Base-by-base conservation (phyloP, 2,113 vertebrate genomes). In the Maccullochella peelii region DNA sequence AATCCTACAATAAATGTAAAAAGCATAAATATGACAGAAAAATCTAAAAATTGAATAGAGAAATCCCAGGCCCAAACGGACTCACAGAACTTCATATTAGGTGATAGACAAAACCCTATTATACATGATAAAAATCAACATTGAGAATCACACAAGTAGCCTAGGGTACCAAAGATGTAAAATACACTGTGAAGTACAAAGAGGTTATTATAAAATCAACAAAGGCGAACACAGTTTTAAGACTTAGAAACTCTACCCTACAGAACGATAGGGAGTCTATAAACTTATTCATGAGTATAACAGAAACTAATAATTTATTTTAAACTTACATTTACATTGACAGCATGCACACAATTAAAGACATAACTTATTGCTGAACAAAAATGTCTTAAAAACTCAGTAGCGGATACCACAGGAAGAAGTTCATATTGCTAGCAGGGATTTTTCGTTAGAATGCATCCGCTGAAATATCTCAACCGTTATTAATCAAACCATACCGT, bases 401-500 rank as follows among this genome's bases (percentile, higher is more conserved):
- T 2, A 1, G 12, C 5, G 8, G 27, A 49, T 0, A 77, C 16
- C 30, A 83, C 12, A 30, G 27, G 1, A 20, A 55, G 42, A 70
- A 30, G 14, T 21, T 65, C 20, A 36, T 21, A 8, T 50, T 36
- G 36, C n/a, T 14, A 52, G 14, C 6, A 36, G 14, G 21, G 8
- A 5, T 30, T 67, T 42, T 57, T 33, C 3, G 0, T 73, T 18
- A 3, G 5, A 25, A 5, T 36, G 42, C 27, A 72, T 54, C 15
- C 7, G 25, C 18, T 16, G 66, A 79, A 87, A 78, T 27, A 44
- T 82, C 5, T 33, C 15, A 47, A 50, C 71, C 67, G 63, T 66
- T 80, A 87, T 42, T 38, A 77, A 79, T 44, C 30, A 61, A 68
- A 62, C 23, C 61, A 57, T 50, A 74, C 74, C 85, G 85, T 82